Evolutionary conservation across 2,888 invertebrate genomes (phyloP).

Genomic region (Sphaerophoria taeniata): DNA sequence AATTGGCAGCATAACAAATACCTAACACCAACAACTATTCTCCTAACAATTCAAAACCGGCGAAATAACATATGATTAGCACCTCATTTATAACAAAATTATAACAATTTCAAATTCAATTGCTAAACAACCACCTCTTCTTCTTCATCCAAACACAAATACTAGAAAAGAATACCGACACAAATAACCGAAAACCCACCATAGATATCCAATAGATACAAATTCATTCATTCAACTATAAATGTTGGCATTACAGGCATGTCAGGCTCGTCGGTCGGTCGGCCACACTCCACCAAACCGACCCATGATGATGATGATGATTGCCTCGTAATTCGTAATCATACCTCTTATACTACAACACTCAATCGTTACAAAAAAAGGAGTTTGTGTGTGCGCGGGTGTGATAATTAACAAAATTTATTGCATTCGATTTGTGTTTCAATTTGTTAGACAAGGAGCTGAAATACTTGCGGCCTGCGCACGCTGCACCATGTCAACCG

Average conservation of each 20-base stretch:
- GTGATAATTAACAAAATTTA: constrained; percentile 71
- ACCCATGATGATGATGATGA: constrained; percentile 7
- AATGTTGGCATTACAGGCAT: background rate
- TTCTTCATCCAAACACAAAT: constrained; percentile 1
- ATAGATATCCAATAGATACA: constrained; percentile 63
- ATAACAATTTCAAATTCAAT: constrained; percentile 66
- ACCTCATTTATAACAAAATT: constrained; percentile 72
- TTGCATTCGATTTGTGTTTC: constrained; percentile 64
- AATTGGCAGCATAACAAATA: background rate
- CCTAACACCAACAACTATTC: constrained; percentile 13
- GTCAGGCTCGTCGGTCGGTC: background rate
- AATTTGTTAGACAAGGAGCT: constrained; percentile 48
- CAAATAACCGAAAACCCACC: background rate
- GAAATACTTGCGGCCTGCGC: background rate
- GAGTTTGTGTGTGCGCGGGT: constrained; percentile 41
- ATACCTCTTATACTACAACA: background rate
- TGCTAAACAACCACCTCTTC: constrained; percentile 43
- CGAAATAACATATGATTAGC: constrained; percentile 69
- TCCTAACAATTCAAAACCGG: constrained; percentile 42
- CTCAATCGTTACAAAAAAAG: background rate
- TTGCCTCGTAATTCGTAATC: constrained; percentile 32
- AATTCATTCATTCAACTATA: constrained; percentile 46
- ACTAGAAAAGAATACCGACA: background rate
- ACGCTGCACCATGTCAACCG: background rate
- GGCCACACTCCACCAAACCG: constrained; percentile 7